A percentile compares a stretch with the other conserved stretches of the same genome.
Evolutionary conservation across 2,113 vertebrate genomes (phyloP).

Genomic region (Tichodroma muraria): DNA sequence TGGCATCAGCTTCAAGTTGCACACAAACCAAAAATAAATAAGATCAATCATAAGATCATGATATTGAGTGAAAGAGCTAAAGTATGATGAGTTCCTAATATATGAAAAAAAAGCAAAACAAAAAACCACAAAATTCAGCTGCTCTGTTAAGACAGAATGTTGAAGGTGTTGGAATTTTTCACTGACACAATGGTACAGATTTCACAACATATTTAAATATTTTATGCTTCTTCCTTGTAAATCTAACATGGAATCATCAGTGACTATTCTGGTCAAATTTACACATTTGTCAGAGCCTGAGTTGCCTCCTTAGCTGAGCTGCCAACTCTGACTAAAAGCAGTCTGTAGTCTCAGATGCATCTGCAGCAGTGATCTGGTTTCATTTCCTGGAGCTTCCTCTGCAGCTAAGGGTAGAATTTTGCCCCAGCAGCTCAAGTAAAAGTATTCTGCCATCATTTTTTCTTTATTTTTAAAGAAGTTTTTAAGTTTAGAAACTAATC

Average conservation of each 20-base stretch:
- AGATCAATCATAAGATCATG: slow-evolving; percentile 36
- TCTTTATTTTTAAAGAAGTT: neutral
- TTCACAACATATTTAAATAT: slow-evolving; percentile 27
- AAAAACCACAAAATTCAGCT: neutral
- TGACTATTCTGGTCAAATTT: neutral
- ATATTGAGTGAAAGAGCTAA: neutral
- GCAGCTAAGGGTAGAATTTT: neutral
- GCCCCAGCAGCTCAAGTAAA: neutral
- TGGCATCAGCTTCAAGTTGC: neutral
- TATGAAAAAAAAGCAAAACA: neutral
- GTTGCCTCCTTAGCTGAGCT: neutral
- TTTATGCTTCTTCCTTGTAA: neutral
- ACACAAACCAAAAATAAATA: slow-evolving; percentile 34
- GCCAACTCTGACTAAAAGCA: neutral
- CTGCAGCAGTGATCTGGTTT: neutral
- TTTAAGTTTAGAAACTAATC: neutral
- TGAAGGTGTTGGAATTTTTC: slow-evolving; percentile 27
- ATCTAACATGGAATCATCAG: neutral
- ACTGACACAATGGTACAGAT: slow-evolving; percentile 3
- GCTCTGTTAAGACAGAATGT: slow-evolving; percentile 9
- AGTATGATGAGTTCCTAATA: neutral
- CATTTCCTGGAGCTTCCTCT: neutral
- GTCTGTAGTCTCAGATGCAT: neutral
- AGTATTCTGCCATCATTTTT: neutral
- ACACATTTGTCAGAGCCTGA: neutral